A percentile compares a stretch with the other conserved stretches of the same genome.
Conservation (phyloP, 2,888 invertebrate species). For the Exocentrus adspersus region DNA sequence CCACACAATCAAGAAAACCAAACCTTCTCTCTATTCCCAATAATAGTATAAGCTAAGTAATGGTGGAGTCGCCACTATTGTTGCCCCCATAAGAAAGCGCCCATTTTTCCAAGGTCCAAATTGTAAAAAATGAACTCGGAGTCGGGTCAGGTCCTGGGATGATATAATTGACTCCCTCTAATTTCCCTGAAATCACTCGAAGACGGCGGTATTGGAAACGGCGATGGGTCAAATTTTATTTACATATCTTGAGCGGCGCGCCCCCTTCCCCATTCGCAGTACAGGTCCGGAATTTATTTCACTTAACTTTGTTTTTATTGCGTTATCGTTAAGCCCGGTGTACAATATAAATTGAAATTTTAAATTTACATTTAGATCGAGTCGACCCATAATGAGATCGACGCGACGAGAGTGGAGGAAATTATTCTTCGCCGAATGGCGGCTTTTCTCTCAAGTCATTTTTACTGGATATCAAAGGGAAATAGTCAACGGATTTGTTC, state of each 20-base stretch:
- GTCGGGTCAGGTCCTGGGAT: too few relatives aligned
- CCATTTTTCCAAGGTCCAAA: too few relatives aligned
- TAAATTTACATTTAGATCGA: slow-evolving; percentile 29
- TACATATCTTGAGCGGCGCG: slow-evolving; percentile 36
- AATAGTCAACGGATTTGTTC: background rate
- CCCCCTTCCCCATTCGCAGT: slow-evolving; percentile 7
- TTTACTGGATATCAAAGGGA: background rate
- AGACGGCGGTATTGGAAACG: slow-evolving; percentile 27
- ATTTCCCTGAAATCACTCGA: too few relatives aligned
- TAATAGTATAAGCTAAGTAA: too few relatives aligned
- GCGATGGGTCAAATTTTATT: slow-evolving; percentile 31
- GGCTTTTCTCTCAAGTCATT: slow-evolving; percentile 7
- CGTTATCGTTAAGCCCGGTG: slow-evolving; percentile 20
- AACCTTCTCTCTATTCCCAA: too few relatives aligned
- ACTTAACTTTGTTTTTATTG: slow-evolving; percentile 24
- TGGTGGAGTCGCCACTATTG: too few relatives aligned
- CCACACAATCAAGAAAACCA: too few relatives aligned
- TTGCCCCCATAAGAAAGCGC: too few relatives aligned
- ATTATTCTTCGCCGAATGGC: slow-evolving; percentile 17
- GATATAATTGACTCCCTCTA: too few relatives aligned
- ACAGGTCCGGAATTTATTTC: slow-evolving; percentile 21
- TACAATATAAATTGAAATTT: slow-evolving; percentile 27
- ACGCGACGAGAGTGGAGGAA: slow-evolving; percentile 12
- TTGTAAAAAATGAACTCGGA: too few relatives aligned
- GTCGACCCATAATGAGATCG: slow-evolving; percentile 13